Conservation (phyloP, 2,888 invertebrate genomes). For the Allacma fusca region DNA sequence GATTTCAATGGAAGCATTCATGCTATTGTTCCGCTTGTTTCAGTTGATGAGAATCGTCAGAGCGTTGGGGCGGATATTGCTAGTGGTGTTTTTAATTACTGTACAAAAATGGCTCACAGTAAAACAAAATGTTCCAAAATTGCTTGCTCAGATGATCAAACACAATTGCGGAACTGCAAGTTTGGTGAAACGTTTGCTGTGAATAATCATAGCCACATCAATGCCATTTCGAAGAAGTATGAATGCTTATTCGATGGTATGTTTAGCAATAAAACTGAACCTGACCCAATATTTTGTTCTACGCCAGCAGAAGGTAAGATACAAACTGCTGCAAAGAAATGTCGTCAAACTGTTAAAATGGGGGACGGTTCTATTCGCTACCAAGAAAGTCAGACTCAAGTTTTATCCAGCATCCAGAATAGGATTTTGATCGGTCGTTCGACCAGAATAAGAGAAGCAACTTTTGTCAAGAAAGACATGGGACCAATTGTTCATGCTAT, state of each 20-base stretch:
- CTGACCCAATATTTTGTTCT: slow-evolving; percentile 9
- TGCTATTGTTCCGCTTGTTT: neutral
- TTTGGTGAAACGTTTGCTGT: neutral
- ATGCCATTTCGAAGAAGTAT: too few relatives aligned
- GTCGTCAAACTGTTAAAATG: neutral
- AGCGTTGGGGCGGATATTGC: neutral
- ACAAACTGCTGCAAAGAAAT: neutral
- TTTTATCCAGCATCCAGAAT: slow-evolving; percentile 1
- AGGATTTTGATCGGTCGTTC: neutral
- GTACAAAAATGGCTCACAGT: neutral
- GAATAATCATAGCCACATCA: too few relatives aligned
- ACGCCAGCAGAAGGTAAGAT: neutral
- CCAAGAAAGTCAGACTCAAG: neutral
- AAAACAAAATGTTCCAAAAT: neutral
- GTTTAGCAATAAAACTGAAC: too few relatives aligned
- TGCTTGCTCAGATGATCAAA: too few relatives aligned
- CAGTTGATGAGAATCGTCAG: neutral
- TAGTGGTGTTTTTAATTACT: neutral
- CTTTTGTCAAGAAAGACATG: too few relatives aligned
- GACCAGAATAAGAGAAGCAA: neutral
- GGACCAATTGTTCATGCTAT: too few relatives aligned
- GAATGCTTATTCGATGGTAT: neutral
- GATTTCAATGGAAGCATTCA: slow-evolving; percentile 5
- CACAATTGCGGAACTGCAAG: neutral
- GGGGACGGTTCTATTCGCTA: neutral